Conservation (phyloP, 2,888 invertebrate genomes). For the Melinaea menophilus region DNA sequence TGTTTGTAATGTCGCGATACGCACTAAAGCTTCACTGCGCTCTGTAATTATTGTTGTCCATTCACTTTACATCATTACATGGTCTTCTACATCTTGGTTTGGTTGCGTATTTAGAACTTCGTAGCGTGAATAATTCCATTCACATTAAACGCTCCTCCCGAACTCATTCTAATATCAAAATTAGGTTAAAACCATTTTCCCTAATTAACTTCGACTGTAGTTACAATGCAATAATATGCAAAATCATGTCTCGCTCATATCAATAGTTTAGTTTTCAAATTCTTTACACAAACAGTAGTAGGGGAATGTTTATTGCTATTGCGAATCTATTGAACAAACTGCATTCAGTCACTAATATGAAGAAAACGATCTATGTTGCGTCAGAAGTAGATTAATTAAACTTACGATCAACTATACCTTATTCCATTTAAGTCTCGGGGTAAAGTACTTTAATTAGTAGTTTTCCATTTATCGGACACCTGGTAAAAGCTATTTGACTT, state of each 20-base stretch:
- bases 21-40: conserved; percentile 60
- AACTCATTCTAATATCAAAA: conserved; percentile 59
- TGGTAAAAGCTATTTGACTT: conserved; percentile 68
- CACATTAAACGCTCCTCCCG: conserved; percentile 64
- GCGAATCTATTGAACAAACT: conserved; percentile 67
- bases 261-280: conserved; percentile 68
- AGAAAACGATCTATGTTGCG: conserved; percentile 65
- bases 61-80: conserved; percentile 72
- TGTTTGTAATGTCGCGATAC: conserved; percentile 53
- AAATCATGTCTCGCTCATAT: conserved; percentile 62
- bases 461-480: conserved; percentile 70
- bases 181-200: conserved; percentile 60
- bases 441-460: conserved; percentile 72
- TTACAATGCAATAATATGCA: no score
- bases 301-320: conserved; percentile 54
- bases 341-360: conserved; percentile 62
- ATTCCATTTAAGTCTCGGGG: conserved; percentile 60
- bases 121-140: conserved; percentile 74
- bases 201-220: conserved; percentile 43
- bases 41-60: conserved; percentile 71
- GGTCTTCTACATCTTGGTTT: conserved; percentile 69
- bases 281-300: conserved; percentile 64
- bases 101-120: conserved; percentile 50
- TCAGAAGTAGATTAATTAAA: conserved; percentile 71
- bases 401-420: conserved; percentile 57